Evolutionary conservation across 2,888 invertebrate species (phyloP).

Genomic region (Cepaea hortensis): DNA sequence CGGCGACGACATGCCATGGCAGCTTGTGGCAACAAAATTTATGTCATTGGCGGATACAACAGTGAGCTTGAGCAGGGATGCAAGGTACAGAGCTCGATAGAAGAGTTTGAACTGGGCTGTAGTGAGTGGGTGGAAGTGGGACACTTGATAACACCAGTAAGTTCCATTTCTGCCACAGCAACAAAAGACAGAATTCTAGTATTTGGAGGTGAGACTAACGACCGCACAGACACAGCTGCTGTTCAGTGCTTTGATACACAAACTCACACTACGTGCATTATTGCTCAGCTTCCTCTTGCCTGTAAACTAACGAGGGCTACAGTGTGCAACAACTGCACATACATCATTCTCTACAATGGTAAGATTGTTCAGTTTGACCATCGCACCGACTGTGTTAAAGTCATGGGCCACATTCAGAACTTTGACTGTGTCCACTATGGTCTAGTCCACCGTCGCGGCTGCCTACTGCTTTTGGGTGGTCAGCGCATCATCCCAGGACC

Average conservation of each 20-base stretch:
- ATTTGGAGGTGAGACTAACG: constrained; percentile 69
- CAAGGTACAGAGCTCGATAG: constrained; percentile 64
- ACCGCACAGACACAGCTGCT: constrained; percentile 64
- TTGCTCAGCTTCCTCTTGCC: constrained; percentile 63
- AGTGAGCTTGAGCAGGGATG: constrained; percentile 64
- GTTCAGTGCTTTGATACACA: constrained; percentile 68
- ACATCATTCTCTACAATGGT: constrained; percentile 68
- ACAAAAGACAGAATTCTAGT: constrained; percentile 64
- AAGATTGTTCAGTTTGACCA: constrained; percentile 63
- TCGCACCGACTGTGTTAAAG: constrained; percentile 44
- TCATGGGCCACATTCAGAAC: constrained; percentile 64
- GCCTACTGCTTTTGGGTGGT: constrained; percentile 63
- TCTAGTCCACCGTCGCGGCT: constrained; percentile 65
- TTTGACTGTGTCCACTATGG: constrained; percentile 69
- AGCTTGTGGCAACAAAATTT: constrained; percentile 63
- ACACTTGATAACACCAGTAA: constrained; percentile 62
- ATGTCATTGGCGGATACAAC: constrained; percentile 68
- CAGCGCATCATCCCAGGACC: constrained; percentile 61
- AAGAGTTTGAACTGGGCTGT: constrained; percentile 65
- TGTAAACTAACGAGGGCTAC: constrained; percentile 67
- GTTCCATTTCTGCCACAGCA: constrained; percentile 67
- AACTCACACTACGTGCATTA: constrained; percentile 59
- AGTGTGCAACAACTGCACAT: constrained; percentile 62
- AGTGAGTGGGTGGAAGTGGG: constrained; percentile 60
- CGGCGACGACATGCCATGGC: constrained; percentile 67